Base-by-base conservation (phyloP, 2,797 vertebrate genomes). In the Salmo trutta region DNA sequence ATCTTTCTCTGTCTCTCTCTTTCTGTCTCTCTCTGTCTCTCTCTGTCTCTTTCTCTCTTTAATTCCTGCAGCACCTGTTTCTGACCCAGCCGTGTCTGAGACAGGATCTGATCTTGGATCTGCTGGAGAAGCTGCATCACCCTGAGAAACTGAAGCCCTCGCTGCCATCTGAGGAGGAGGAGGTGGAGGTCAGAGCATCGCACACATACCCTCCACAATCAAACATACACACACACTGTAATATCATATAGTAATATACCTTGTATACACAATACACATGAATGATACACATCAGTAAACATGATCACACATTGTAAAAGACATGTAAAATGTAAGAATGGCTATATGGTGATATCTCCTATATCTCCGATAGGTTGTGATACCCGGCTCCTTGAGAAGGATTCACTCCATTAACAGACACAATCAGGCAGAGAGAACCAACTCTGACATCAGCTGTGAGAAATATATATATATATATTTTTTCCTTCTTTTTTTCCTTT, bases 361-460 rank as follows among this genome's bases (percentile, higher is more conserved):
- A 10, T 19, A 74, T 24, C 24, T 24, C 24, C 24, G 24, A 24
- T 24, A 24, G 56, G 72, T 74, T 17, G 31, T 41, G 17, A 31
- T 59, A 15, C 52, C 56, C 5, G 91, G 90, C 0, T 91, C 95
- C 31, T 88, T 97, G 2, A 94, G 90, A 79, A 90, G 96, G 81
- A 98, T 98, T 82, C 93, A 93, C 81, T 98, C 97, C 0, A 95
- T 96, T 52, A 96, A 95, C 87, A 93, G 94, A 82, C 93, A 95
- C 89, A 93, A 91, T 71, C 89, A 87, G 3, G 93, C 94, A 2
- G 93, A 93, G 77, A 89, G 95, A 77, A 94, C 94, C 0, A 91
- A 90, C 69, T 94, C 95, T 0, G 94, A 95, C 77, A 93, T 92
- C 41, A 36, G 6, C 7, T 7, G 96, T 97, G 84, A 92, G 95